Evolutionary conservation across 92 coral and sea anemone genomes (phyloP).

Genomic region (Porites evermanni): DNA sequence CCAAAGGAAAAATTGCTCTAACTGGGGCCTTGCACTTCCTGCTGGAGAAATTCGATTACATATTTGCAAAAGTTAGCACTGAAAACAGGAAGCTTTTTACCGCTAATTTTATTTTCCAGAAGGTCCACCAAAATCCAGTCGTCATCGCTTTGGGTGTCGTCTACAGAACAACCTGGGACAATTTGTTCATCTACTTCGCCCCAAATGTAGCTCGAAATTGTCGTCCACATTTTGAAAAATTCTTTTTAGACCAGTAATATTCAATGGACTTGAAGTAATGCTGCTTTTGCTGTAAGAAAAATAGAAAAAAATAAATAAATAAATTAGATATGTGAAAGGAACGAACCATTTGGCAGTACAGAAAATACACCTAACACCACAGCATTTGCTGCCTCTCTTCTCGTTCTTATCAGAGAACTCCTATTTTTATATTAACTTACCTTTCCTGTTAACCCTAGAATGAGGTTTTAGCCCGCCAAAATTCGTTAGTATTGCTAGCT

Average conservation of each 20-base stretch:
- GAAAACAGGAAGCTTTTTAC: slow-evolving; percentile 35
- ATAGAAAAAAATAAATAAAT: neutral
- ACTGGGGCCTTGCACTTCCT: too few relatives aligned
- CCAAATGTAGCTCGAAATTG: slow-evolving; percentile 97
- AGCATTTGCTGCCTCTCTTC: neutral
- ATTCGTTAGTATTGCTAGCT: slow-evolving; percentile 53
- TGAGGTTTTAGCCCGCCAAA: slow-evolving; percentile 69
- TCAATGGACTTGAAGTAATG: neutral
- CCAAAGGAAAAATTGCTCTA: neutral
- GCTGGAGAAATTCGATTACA: neutral
- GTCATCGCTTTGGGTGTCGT: slow-evolving; percentile 84
- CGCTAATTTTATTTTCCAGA: slow-evolving; percentile 46
- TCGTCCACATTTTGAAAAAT: slow-evolving; percentile 82
- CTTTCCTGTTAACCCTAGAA: slow-evolving; percentile 12
- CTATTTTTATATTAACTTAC: slow-evolving; percentile 9
- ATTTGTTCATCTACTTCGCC: slow-evolving; percentile 94
- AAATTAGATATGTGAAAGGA: neutral
- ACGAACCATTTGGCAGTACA: neutral
- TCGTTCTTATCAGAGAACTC: too few relatives aligned
- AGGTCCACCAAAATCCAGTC: slow-evolving; percentile 98
- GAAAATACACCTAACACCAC: neutral
- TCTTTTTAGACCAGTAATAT: neutral
- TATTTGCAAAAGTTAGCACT: neutral
- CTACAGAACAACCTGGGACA: slow-evolving; percentile 87
- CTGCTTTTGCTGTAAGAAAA: neutral